These are phyloP conservation scores for Stenoptilia bipunctidactyla DNA, from an alignment of 2,888 invertebrate species.

Conservation along the genomic window DNA sequence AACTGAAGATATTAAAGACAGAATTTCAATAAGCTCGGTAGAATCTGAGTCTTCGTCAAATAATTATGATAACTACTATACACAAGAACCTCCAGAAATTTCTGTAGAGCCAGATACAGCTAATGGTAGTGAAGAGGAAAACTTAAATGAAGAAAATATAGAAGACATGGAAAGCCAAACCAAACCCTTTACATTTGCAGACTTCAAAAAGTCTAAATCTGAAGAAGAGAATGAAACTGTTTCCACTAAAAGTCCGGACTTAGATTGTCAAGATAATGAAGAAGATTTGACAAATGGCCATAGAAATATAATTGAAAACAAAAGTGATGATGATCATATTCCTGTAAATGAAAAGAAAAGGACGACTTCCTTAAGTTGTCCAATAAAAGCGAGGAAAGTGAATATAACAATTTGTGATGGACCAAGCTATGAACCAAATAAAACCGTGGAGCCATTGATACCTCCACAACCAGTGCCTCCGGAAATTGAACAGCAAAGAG, in stretches of 20 bases:
- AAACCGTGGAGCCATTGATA: slow-evolving; percentile 54
- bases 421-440: slow-evolving; percentile 35
- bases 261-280: neutral
- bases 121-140: slow-evolving; percentile 15
- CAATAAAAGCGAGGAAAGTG: slow-evolving; percentile 39
- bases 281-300: slow-evolving; percentile 15
- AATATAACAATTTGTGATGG: slow-evolving; percentile 54
- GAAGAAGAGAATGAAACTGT: neutral
- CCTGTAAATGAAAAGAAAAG: neutral
- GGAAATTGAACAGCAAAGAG: slow-evolving; percentile 87
- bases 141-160: slow-evolving; percentile 14
- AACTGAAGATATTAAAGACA: slow-evolving; percentile 34
- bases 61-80: slow-evolving; percentile 48
- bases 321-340: neutral
- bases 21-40: slow-evolving; percentile 46
- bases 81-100: slow-evolving; percentile 22
- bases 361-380: slow-evolving; percentile 32
- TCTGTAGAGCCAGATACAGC: slow-evolving; percentile 18
- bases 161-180: slow-evolving; percentile 30
- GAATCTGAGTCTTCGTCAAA: slow-evolving; percentile 51
- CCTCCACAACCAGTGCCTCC: slow-evolving; percentile 82
- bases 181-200: slow-evolving; percentile 70
- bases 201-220: slow-evolving; percentile 55
- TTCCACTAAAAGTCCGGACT: neutral
- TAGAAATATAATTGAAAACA: slow-evolving; percentile 1